A percentile compares a stretch with the other conserved stretches of the same genome.
Evolutionary conservation across 2,797 vertebrate species (phyloP).

Genomic region (Podarcis siculus): DNA sequence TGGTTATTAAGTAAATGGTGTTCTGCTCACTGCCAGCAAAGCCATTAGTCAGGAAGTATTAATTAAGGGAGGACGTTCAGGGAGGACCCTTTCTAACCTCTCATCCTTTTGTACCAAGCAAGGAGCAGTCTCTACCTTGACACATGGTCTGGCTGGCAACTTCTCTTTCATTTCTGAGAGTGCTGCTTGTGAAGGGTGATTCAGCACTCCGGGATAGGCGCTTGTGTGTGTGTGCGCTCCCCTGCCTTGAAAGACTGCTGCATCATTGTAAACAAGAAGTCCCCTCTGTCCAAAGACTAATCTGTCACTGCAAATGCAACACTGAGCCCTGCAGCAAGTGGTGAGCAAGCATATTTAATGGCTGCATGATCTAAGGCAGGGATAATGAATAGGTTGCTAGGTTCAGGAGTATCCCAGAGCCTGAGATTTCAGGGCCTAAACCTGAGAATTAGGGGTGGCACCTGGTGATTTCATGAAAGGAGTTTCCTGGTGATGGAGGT

Average conservation of each 20-base stretch:
- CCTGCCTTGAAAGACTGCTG: not conserved
- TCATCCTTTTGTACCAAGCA: constrained; percentile 9
- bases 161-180: constrained; percentile 38
- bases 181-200: constrained; percentile 21
- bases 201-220: not conserved
- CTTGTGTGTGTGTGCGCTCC: not conserved
- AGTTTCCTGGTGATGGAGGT: no score
- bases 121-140: constrained; percentile 42
- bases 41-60: constrained; percentile 55
- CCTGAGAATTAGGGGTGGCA: no score
- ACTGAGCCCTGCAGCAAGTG: not conserved
- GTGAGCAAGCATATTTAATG: not conserved
- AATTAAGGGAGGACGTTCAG: constrained; percentile 61
- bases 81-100: constrained; percentile 58
- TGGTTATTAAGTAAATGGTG: constrained; percentile 33
- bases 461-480: no score
- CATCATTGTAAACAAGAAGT: not conserved
- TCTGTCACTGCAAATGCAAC: not conserved
- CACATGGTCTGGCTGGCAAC: constrained; percentile 13
- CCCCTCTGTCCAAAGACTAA: not conserved
- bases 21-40: constrained; percentile 54
- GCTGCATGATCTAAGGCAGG: not conserved
- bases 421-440: no score
- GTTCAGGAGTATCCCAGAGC: no score
- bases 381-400: no score